Evolutionary conservation across 2,888 invertebrate species (phyloP).

Genomic region (Drosophila glabriapex): DNA sequence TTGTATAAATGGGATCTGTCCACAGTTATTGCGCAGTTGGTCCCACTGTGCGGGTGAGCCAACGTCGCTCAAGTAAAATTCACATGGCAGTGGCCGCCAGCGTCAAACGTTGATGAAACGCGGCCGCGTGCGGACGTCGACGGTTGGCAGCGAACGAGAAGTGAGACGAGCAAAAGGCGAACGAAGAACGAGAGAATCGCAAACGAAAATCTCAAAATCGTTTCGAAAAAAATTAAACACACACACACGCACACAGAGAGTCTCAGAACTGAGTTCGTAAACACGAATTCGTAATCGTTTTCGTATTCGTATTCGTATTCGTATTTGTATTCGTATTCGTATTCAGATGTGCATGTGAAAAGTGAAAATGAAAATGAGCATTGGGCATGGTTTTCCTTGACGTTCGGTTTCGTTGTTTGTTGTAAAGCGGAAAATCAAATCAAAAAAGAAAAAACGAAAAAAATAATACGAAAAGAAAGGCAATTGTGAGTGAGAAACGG

Average conservation of each 20-base stretch:
- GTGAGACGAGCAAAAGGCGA: conserved; percentile 14
- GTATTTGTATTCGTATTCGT: conserved; percentile 39
- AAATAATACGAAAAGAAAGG: conserved; percentile 61
- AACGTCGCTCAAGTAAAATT: conserved; percentile 70
- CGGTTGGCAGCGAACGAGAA: conserved; percentile 33
- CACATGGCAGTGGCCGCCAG: conserved; percentile 67
- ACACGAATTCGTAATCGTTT: conserved; percentile 16
- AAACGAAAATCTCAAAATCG: conserved; percentile 46
- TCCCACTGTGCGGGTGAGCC: conserved; percentile 50
- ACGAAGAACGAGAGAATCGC: conserved; percentile 26
- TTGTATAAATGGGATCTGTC: not conserved
- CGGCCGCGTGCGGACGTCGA: conserved; percentile 79
- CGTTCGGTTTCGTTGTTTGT: conserved; percentile 56
- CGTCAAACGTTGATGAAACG: conserved; percentile 82
- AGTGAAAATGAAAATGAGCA: conserved; percentile 78
- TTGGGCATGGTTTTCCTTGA: conserved; percentile 76
- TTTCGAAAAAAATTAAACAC: conserved; percentile 44
- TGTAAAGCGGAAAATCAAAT: conserved; percentile 65
- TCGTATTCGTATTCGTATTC: conserved; percentile 30
- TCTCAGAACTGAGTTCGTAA: conserved; percentile 38
- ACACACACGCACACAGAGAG: conserved; percentile 18
- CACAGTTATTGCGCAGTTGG: not conserved
- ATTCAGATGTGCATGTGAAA: conserved; percentile 61
- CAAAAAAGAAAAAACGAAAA: conserved; percentile 31
- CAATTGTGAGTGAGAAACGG: conserved; percentile 71